These are phyloP conservation scores for Paedocypris micromegethes DNA, from an alignment of 2,797 vertebrate genomes.

Conservation along the genomic window DNA sequence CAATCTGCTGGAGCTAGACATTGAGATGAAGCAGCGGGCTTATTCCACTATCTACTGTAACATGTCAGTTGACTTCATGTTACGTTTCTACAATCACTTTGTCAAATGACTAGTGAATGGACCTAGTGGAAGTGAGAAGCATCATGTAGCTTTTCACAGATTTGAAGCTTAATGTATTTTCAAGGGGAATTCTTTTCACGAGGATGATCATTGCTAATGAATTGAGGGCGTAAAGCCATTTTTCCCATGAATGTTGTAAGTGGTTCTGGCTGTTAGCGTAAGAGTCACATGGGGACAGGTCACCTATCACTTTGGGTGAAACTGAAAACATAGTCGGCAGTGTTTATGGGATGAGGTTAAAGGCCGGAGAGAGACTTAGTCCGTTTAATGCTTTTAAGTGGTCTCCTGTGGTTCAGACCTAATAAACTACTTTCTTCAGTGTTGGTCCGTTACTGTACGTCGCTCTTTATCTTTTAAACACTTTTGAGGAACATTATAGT, in stretches of 20 bases:
- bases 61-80: constrained; percentile 32
- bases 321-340: constrained; percentile 19
- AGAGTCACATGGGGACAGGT: constrained; percentile 16
- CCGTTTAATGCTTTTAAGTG: constrained; percentile 32
- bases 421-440: constrained; percentile 17
- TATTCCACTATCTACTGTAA: constrained; percentile 15
- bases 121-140: too few species aligned
- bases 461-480: constrained; percentile 13
- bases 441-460: constrained; percentile 15
- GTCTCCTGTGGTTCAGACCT: constrained; percentile 11
- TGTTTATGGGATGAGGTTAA: constrained; percentile 36
- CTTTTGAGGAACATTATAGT: background rate
- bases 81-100: constrained; percentile 10
- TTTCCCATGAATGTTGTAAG: constrained; percentile 36
- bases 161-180: background rate
- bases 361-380: constrained; percentile 14
- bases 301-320: constrained; percentile 10
- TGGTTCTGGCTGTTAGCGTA: constrained; percentile 24
- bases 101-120: background rate
- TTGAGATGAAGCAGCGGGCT: constrained; percentile 28
- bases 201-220: constrained; percentile 36
- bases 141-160: too few species aligned
- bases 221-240: constrained; percentile 38
- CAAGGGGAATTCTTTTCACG: background rate
- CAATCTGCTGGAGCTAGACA: constrained; percentile 29